Base-by-base conservation (phyloP, 2,113 vertebrate species). In the Sturnira hondurensis region DNA sequence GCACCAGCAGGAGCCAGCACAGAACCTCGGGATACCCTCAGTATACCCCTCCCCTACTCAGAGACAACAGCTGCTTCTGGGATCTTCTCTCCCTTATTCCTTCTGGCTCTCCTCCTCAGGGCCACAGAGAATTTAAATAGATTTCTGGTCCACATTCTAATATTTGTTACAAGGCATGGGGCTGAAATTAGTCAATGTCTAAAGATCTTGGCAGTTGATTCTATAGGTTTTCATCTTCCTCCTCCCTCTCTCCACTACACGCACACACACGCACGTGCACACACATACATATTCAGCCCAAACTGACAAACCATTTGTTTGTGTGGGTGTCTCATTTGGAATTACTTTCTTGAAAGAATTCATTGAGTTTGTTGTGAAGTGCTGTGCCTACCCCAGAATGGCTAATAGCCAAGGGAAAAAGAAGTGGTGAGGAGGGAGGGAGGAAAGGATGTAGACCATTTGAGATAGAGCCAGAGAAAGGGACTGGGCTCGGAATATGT, bases 311-410 rank as follows among this genome's bases (percentile, higher is more conserved):
- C 11, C 65, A 0, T 58, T 82, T 94, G 70, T 82, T 86, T 92
- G 56, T 3, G 1, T 83, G 91, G 33, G 56, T 68, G 38, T 83
- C 89, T 85, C 81, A 56, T 92, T 94, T 68, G 81, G 77, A 95
- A 61, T 65, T n/a, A 73, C 77, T 93, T 91, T 38, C 65, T 74
- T 94, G 89, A 87, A 95, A 91, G 52, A 71, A 77, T 47, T 74
- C 82, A 45, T 70, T 85, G 76, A 74, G 50, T 92, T 90, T 41
- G 26, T 41, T 61, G 19, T 65, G 58, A 43, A n/a, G 3, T 33
- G 14, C 45, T 36, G n/a, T 4, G 47, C 22, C n/a, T 24, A 26
- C 45, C 31, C 20, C 31, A 36, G 52, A 58, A 45, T 85, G 45
- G 65, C 71, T 80, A 22, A 26, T 81, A 56, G 41, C 76, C n/a